These are phyloP conservation scores for Emydocephalus ijimae DNA, from an alignment of 2,113 vertebrate species.

Conservation along the genomic window DNA sequence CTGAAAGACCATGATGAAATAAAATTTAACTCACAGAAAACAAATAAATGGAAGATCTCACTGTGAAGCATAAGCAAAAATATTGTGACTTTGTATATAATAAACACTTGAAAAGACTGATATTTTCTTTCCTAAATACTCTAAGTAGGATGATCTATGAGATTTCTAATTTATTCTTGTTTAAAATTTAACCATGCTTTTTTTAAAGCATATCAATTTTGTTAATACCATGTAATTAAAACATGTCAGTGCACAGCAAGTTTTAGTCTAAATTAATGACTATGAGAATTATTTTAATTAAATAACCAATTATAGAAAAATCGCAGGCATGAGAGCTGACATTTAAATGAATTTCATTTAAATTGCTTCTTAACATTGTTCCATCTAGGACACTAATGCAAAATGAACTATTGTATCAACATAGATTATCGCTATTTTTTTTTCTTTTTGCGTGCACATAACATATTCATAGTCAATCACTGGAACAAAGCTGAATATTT, in stretches of 20 bases:
- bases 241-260: constrained; percentile 99
- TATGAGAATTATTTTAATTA: constrained; percentile 99
- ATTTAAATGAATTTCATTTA: constrained; percentile 99
- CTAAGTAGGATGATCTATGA: constrained; percentile 98
- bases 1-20: constrained; percentile 43
- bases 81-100: constrained; percentile 73
- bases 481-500: constrained; percentile 75
- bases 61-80: constrained; percentile 60
- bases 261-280: constrained; percentile 99
- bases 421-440: constrained; percentile 84
- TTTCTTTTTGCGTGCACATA: constrained; percentile 69
- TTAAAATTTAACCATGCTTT: constrained; percentile 96
- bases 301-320: constrained; percentile 99
- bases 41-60: constrained; percentile 48
- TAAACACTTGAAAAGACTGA: constrained; percentile 78
- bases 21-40: constrained; percentile 56
- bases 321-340: constrained; percentile 99
- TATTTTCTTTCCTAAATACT: constrained; percentile 79
- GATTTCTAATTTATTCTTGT: constrained; percentile 99
- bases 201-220: constrained; percentile 99
- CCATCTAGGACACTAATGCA: constrained; percentile 99
- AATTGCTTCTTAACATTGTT: constrained; percentile 99
- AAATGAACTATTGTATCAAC: constrained; percentile 99
- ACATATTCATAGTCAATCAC: constrained; percentile 80
- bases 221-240: constrained; percentile 99